phyloP scores from a whole-genome alignment of 2,888 invertebrate species.

The Eretmocerus hayati region DNA sequence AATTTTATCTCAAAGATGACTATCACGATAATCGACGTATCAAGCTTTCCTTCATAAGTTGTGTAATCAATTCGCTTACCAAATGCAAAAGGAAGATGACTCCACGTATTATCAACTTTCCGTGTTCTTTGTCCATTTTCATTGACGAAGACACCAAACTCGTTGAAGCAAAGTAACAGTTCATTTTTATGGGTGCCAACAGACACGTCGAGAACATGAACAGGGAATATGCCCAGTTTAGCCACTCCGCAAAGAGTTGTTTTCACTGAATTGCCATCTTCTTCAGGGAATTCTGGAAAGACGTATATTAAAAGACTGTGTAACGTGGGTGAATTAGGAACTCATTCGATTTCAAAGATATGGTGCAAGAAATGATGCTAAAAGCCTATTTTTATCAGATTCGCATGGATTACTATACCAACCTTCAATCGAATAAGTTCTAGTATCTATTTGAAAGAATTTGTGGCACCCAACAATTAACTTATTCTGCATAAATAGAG shows the following conservation, averaged over 20 bases:
- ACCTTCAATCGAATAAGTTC: no score
- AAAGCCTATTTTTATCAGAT: no score
- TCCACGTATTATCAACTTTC: constrained; percentile 73
- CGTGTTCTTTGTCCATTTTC: constrained; percentile 72
- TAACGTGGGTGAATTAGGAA: no score
- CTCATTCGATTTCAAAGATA: no score
- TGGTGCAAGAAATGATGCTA: no score
- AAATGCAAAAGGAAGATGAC: constrained; percentile 68
- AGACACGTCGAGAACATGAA: constrained; percentile 51
- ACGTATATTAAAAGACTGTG: no score
- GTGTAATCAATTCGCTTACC: constrained; percentile 49
- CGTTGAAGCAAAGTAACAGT: constrained; percentile 77
- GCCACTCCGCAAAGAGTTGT: constrained; percentile 37
- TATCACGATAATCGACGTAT: no score
- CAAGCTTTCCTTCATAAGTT: no score
- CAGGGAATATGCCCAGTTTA: constrained; percentile 41
- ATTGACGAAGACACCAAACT: constrained; percentile 83
- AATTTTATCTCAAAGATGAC: no score
- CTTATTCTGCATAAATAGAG: constrained; percentile 65
- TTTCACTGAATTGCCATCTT: constrained; percentile 41
- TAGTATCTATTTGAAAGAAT: constrained; percentile 73
- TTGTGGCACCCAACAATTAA: constrained; percentile 77
- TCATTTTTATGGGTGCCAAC: constrained; percentile 49
- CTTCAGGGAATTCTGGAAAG: constrained; percentile 42
- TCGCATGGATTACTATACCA: no score